Conservation (phyloP, 2,888 invertebrate species). For the Abscondita cerata region DNA sequence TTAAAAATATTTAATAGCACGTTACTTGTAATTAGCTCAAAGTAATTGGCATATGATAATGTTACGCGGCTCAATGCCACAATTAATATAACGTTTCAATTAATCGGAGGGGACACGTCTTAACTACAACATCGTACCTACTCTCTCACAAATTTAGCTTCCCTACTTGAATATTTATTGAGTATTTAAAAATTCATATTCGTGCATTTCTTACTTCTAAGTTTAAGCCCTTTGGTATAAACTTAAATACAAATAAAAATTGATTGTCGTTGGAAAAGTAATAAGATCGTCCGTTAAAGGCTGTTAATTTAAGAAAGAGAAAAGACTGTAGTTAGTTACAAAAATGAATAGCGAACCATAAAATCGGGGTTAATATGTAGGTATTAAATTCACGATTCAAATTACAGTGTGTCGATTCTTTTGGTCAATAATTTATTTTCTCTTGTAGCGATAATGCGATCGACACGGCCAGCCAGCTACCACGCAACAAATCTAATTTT, state of each 20-base stretch:
- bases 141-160: slow-evolving; percentile 17
- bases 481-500: slow-evolving; percentile 37
- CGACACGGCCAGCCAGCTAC: slow-evolving; percentile 33
- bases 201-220: slow-evolving; percentile 4
- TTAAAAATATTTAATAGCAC: slow-evolving; percentile 50
- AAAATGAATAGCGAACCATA: neutral
- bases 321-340: too few relatives aligned
- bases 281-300: too few relatives aligned
- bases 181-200: slow-evolving; percentile 23
- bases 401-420: slow-evolving; percentile 17
- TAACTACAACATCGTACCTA: neutral
- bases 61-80: slow-evolving; percentile 43
- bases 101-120: slow-evolving; percentile 27
- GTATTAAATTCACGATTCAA: slow-evolving; percentile 6
- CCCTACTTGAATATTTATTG: slow-evolving; percentile 25
- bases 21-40: slow-evolving; percentile 47
- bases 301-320: too few relatives aligned
- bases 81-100: slow-evolving; percentile 35
- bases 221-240: slow-evolving; percentile 3
- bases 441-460: slow-evolving; percentile 35
- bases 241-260: slow-evolving; percentile 5
- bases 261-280: too few relatives aligned
- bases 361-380: slow-evolving; percentile 17
- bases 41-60: slow-evolving; percentile 49
- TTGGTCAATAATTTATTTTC: slow-evolving; percentile 16